Evolutionary conservation across 2,113 vertebrate species (phyloP).

Genomic region (Colius striatus): DNA sequence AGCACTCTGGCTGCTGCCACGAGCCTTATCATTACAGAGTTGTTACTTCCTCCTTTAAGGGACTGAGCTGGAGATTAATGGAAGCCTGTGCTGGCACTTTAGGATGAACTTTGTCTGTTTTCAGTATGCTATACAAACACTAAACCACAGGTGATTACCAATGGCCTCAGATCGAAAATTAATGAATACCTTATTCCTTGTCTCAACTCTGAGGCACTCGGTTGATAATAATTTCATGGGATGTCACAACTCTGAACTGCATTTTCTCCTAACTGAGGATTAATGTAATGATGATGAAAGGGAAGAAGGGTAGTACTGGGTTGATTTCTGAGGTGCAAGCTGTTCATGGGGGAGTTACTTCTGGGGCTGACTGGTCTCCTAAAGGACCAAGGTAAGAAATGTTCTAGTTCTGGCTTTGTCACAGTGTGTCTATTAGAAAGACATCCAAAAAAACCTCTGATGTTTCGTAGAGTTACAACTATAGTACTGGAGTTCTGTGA

Average conservation of each 20-base stretch:
- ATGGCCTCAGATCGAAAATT: neutral
- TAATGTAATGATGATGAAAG: neutral
- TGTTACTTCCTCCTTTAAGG: conserved; percentile 73
- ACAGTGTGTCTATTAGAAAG: neutral
- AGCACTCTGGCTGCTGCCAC: conserved; percentile 69
- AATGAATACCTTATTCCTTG: neutral
- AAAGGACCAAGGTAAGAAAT: neutral
- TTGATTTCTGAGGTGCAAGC: neutral
- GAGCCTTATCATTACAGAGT: conserved; percentile 71
- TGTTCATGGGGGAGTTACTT: neutral
- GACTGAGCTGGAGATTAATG: conserved; percentile 71
- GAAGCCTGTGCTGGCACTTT: conserved; percentile 49
- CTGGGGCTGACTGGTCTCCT: neutral
- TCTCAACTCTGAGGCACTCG: neutral
- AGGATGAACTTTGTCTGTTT: conserved; percentile 62
- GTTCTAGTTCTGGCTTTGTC: neutral
- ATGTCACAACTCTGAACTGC: neutral
- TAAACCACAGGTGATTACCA: conserved; percentile 65
- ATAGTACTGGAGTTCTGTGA: neutral
- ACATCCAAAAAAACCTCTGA: neutral
- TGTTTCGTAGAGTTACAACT: neutral
- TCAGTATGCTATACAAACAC: neutral
- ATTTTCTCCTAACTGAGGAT: neutral
- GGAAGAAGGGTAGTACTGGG: neutral
- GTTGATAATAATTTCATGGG: neutral